Base-by-base conservation (phyloP, 92 coral and sea anemone genomes). In the Porites divaricata region DNA sequence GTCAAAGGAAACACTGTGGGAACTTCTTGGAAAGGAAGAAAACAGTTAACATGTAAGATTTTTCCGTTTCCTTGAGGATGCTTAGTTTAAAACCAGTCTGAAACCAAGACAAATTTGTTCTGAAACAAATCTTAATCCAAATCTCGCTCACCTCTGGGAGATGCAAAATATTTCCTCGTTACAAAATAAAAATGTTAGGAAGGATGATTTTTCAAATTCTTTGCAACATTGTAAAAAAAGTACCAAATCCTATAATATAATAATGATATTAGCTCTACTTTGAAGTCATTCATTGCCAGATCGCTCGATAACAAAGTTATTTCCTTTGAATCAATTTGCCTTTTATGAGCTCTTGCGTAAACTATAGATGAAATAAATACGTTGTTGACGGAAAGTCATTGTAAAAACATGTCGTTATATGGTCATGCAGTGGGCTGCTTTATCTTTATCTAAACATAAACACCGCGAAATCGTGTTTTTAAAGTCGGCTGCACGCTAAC, bases 391-490 rank as follows among this genome's bases (percentile, higher is more conserved):
- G 56, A 26, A 80, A 54, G 25, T 8, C 3, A 28, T 24, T 56
- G 21, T 48, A 28, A 63, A 73, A 80, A 58, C 76, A 80, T 80
- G 67, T 70, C 57, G 73, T 78, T 80, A 69, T 68, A 50, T 54
- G 64, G 85, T 56, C 77, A 41, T 4, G 41, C 56, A 53, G 76
- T 80, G 85, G 85, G 76, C 6, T 22, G 41, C 57, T 25, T 80
- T 80, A 80, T 80, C 85, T 56, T 57, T 69, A 80, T 80, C 49
- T 22, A 2, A 64, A 80, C 50, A 76, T 41, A 80, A 56, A 80
- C 35, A 80, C 9, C 57, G 48, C 8, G 64, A 28, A 28, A 80
- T 58, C 49, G 14, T 59, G 8, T 68, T 58, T 56, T 68, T 69
- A 69, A 80, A 80, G 64, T 68, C 57, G 56, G 62, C 45, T 26